phyloP scores from a whole-genome alignment of 2,797 vertebrate genomes.

The Gastrophryne carolinensis region DNA sequence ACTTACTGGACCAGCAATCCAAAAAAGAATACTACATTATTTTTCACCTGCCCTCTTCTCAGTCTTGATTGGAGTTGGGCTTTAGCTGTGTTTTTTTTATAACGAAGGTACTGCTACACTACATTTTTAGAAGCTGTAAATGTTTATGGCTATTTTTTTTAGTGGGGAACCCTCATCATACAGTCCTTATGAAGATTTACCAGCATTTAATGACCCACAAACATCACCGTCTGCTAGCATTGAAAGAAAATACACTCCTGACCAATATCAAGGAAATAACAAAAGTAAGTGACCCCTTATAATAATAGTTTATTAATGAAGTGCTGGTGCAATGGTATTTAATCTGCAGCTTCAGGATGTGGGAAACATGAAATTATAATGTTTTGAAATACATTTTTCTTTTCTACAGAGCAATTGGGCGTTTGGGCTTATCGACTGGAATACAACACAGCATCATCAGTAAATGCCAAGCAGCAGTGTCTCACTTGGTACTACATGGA shows the following conservation, averaged over 20 bases:
- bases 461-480: slow-evolving; percentile 1
- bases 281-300: slow-evolving; percentile 67
- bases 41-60: no score
- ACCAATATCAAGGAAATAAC: slow-evolving; percentile 61
- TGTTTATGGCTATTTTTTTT: no score
- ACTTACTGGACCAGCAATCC: no score
- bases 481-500: slow-evolving; percentile 39
- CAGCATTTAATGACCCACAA: slow-evolving; percentile 50
- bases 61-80: no score
- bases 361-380: neutral
- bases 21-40: no score
- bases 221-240: slow-evolving; percentile 56
- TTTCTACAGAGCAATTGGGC: slow-evolving; percentile 10
- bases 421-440: slow-evolving; percentile 43
- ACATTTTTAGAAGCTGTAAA: no score
- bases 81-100: no score
- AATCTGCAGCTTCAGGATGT: no score
- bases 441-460: neutral
- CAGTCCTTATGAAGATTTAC: neutral
- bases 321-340: no score
- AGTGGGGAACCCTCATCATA: neutral
- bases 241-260: slow-evolving; percentile 67
- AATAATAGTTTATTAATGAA: neutral
- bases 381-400: neutral
- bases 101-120: no score